phyloP scores from a whole-genome alignment of 2,888 invertebrate genomes.

The Euplexia lucipara region DNA sequence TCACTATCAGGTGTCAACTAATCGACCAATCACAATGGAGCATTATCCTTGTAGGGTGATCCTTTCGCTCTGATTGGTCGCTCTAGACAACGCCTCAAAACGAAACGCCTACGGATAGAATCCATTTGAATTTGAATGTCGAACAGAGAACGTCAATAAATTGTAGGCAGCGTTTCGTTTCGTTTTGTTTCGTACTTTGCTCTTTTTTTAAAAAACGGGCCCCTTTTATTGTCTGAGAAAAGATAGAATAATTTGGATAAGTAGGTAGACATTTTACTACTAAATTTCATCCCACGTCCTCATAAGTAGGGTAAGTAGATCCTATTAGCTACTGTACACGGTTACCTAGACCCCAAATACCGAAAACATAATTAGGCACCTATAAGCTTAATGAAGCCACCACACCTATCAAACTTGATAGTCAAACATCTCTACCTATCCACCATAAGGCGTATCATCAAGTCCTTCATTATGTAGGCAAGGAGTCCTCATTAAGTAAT shows the following conservation, averaged over 20 bases:
- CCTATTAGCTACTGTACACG: background rate
- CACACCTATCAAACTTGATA: conserved; percentile 41
- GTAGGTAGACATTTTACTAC: too few relatives aligned
- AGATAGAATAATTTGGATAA: too few relatives aligned
- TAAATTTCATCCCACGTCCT: background rate
- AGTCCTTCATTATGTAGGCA: conserved; percentile 33
- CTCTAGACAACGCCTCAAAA: conserved; percentile 83
- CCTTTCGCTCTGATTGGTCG: conserved; percentile 84
- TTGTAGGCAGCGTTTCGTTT: conserved; percentile 45
- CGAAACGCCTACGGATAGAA: conserved; percentile 82
- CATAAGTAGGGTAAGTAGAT: too few relatives aligned
- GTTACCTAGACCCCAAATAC: too few relatives aligned
- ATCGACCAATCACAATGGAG: conserved; percentile 77
- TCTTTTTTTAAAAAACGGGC: conserved; percentile 17
- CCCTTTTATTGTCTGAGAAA: too few relatives aligned
- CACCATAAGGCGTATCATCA: conserved; percentile 29
- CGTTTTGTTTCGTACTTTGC: conserved; percentile 18
- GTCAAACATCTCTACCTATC: background rate
- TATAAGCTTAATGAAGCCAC: conserved; percentile 37
- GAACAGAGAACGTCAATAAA: conserved; percentile 75
- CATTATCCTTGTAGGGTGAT: conserved; percentile 86
- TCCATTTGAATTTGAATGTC: conserved; percentile 86
- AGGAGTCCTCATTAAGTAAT: conserved; percentile 54
- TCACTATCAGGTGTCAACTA: conserved; percentile 72
- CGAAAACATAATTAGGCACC: too few relatives aligned